A percentile compares a stretch with the other conserved stretches of the same genome.
phyloP scores from a whole-genome alignment of 1,140 invertebrate genomes.

The Drosophila sp. region DNA sequence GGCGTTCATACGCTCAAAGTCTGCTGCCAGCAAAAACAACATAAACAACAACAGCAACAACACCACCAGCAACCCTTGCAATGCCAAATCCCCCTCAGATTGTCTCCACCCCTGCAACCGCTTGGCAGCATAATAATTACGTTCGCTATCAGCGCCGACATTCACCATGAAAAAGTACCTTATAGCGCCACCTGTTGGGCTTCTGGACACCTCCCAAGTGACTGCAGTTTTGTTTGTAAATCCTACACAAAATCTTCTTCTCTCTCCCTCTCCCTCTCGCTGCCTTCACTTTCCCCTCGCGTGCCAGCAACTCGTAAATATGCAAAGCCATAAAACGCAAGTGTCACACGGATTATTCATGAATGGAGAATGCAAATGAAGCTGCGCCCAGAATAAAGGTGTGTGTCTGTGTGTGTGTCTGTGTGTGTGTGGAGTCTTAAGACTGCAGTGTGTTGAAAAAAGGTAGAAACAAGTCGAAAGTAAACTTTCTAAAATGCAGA shows the following conservation, averaged over 20 bases:
- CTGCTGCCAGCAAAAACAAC: conserved; percentile 28
- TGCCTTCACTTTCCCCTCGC: conserved; percentile 2
- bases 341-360: conserved; percentile 81
- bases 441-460: conserved; percentile 7
- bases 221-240: conserved; percentile 34
- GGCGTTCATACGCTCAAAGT: conserved; percentile 68
- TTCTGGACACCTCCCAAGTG: conserved; percentile 27
- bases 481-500: background rate
- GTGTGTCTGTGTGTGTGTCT: conserved; percentile 1
- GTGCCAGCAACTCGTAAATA: conserved; percentile 40
- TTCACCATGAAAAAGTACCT: conserved; percentile 74
- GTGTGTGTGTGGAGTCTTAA: background rate
- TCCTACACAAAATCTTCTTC: background rate
- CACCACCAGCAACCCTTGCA: background rate
- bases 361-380: conserved; percentile 73
- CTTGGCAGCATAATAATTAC: conserved; percentile 73
- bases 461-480: conserved; percentile 4
- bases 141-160: conserved; percentile 72
- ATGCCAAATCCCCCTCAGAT: background rate
- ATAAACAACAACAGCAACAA: conserved; percentile 20
- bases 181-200: conserved; percentile 74
- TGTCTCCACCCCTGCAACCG: background rate
- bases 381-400: conserved; percentile 28
- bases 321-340: conserved; percentile 81
- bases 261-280: no score